Percentiles rank a stretch among this genome's conserved stretches.
Conservation (phyloP, 2,888 invertebrate species). For the Eudasyphora cyanicolor region DNA sequence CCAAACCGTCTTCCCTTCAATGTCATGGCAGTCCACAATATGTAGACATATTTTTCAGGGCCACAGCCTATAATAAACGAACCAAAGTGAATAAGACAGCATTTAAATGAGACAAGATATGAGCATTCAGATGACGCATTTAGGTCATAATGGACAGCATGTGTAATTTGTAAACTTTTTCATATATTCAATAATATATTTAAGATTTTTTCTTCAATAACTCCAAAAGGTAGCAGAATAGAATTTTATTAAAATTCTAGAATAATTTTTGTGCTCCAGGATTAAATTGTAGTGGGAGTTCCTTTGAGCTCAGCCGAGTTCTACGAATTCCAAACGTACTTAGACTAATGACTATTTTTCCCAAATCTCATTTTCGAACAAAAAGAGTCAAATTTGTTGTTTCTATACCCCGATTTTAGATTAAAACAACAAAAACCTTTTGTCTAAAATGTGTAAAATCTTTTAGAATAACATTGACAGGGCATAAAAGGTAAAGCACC, state of each 20-base stretch:
- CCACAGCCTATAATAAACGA: neutral
- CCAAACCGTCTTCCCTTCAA: neutral
- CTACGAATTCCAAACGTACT: neutral
- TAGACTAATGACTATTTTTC: constrained; percentile 26
- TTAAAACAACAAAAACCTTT: neutral
- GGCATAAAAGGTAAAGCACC: neutral
- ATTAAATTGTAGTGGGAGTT: no score
- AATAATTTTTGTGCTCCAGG: no score
- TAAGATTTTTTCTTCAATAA: no score
- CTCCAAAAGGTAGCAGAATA: no score
- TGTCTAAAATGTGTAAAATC: constrained; percentile 53
- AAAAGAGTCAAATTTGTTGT: constrained; percentile 23
- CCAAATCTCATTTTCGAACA: constrained; percentile 24
- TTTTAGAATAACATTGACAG: constrained; percentile 45
- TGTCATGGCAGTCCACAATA: neutral
- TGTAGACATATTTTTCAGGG: neutral
- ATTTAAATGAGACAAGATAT: neutral
- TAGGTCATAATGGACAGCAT: neutral
- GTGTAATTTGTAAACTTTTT: neutral
- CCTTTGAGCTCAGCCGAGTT: neutral
- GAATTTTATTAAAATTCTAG: no score
- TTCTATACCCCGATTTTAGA: neutral
- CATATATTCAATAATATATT: neutral
- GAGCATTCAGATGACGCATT: neutral
- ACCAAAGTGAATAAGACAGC: neutral